Conservation (phyloP, 1,140 invertebrate genomes). For the Caenorhabditis latens region DNA sequence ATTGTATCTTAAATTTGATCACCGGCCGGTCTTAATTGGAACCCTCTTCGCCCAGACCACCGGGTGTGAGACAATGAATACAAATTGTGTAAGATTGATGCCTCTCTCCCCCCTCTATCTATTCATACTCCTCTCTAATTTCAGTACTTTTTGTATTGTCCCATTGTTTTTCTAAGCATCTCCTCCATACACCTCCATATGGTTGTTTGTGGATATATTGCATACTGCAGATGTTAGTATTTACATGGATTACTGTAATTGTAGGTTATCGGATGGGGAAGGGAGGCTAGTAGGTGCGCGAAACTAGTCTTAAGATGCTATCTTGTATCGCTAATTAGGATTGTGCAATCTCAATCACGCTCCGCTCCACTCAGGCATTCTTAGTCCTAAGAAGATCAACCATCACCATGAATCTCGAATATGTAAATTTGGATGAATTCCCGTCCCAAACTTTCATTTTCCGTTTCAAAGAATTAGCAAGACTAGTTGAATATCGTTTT, state of each 20-base stretch:
- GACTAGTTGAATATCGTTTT: slow-evolving; percentile 25
- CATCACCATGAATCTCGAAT: background rate
- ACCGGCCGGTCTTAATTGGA: background rate
- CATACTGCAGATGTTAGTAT: slow-evolving; percentile 43
- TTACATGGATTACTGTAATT: slow-evolving; percentile 54
- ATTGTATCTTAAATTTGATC: slow-evolving; percentile 34
- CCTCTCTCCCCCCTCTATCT: background rate
- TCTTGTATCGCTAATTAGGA: slow-evolving; percentile 48
- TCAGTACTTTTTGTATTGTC: slow-evolving; percentile 41
- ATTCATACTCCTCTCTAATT: slow-evolving; percentile 48
- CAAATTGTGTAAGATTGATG: slow-evolving; percentile 47
- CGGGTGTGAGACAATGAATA: slow-evolving; percentile 38
- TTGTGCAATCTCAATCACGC: slow-evolving; percentile 50
- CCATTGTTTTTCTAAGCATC: background rate
- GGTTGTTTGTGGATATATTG: slow-evolving; percentile 12
- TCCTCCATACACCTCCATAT: background rate
- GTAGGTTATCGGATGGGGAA: background rate
- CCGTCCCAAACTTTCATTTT: slow-evolving; percentile 29
- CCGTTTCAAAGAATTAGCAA: background rate
- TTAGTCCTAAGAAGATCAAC: background rate
- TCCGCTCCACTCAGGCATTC: background rate
- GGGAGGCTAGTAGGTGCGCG: slow-evolving; percentile 42
- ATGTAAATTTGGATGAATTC: slow-evolving; percentile 18
- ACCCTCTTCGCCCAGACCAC: background rate
- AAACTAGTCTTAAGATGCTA: slow-evolving; percentile 47